phyloP scores from a whole-genome alignment of 2,113 vertebrate species.

The western clawed frog (Xenopus tropicalis) region DNA sequence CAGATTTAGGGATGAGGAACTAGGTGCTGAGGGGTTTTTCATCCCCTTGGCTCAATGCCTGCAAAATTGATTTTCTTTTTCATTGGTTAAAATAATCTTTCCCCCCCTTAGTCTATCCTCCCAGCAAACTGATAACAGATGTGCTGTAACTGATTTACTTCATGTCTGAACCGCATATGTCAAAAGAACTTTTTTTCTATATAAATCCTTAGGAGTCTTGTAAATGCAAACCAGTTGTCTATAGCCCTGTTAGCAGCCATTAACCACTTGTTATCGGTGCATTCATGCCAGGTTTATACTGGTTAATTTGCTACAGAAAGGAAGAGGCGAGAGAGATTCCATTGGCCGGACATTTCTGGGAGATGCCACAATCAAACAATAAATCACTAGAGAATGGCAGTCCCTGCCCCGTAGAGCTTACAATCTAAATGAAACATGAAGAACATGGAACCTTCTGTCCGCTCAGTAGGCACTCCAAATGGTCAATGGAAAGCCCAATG shows the following conservation, averaged over 20 bases:
- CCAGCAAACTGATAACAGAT: constrained; percentile 18
- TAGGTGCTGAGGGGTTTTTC: background rate
- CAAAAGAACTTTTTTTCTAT: background rate
- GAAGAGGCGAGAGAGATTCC: no score
- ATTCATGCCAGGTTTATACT: background rate
- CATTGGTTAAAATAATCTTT: background rate
- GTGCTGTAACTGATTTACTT: background rate
- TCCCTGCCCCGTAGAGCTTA: no score
- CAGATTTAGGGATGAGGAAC: background rate
- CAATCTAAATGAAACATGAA: no score
- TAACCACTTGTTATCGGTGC: background rate
- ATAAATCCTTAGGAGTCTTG: background rate
- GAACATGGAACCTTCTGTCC: no score
- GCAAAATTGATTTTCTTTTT: constrained; percentile 7
- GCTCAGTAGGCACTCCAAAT: no score
- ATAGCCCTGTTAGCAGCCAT: background rate
- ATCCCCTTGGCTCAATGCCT: background rate
- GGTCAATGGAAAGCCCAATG: no score
- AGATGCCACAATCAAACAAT: no score
- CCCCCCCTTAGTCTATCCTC: background rate
- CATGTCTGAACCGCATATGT: background rate
- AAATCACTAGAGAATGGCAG: no score
- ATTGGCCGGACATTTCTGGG: no score
- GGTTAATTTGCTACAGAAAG: background rate
- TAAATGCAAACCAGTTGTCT: background rate